phyloP scores from a whole-genome alignment of 2,797 vertebrate species.

The Chanos chanos region DNA sequence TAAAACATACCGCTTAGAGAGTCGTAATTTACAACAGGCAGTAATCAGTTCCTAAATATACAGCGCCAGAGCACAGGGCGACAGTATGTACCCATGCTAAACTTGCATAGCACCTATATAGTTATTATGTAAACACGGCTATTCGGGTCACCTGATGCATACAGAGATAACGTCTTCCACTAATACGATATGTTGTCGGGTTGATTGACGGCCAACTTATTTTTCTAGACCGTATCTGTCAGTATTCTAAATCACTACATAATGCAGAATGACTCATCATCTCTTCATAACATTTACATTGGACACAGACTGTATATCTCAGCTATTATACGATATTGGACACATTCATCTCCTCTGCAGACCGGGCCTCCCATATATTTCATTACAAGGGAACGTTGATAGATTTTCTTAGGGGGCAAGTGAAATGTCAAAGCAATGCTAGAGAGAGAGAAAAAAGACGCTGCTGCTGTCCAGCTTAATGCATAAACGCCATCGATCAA shows the following conservation, averaged over 20 bases:
- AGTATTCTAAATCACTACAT: not conserved
- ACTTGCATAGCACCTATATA: too few relatives aligned
- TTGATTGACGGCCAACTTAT: not conserved
- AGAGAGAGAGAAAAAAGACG: too few relatives aligned
- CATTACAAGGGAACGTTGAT: constrained; percentile 21
- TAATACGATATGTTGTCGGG: not conserved
- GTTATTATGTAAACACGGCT: too few relatives aligned
- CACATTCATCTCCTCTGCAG: constrained; percentile 9
- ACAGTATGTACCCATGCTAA: too few relatives aligned
- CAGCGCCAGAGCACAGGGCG: too few relatives aligned
- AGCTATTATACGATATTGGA: constrained; percentile 21
- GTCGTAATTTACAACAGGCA: too few relatives aligned
- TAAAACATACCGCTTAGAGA: too few relatives aligned
- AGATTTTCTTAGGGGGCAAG: constrained; percentile 12
- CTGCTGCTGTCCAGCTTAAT: constrained; percentile 34
- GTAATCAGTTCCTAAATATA: too few relatives aligned
- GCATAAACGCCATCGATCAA: constrained; percentile 41
- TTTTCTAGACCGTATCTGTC: not conserved
- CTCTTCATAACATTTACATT: constrained; percentile 11
- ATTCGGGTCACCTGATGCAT: too few relatives aligned
- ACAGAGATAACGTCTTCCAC: too few relatives aligned
- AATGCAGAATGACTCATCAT: constrained; percentile 3
- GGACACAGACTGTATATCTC: constrained; percentile 4
- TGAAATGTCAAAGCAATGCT: constrained; percentile 29
- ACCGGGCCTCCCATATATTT: constrained; percentile 12